Percentiles rank a stretch among this genome's conserved stretches.
Conservation (phyloP, 2,797 vertebrate genomes). For the Botia kubotai region DNA sequence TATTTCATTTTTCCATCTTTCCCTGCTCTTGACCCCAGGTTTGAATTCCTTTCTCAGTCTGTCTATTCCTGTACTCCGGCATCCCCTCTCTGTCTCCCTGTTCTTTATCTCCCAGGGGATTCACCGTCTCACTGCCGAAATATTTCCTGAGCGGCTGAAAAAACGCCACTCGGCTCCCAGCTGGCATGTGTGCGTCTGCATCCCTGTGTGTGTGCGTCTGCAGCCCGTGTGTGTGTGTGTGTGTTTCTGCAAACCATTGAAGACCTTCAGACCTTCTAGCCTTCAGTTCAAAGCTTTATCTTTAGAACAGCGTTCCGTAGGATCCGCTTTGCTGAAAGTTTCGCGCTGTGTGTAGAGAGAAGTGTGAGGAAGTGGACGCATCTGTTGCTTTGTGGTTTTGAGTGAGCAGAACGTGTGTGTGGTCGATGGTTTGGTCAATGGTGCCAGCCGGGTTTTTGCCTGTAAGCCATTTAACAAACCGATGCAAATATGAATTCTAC, state of each 20-base stretch:
- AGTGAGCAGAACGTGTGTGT: conserved; percentile 40
- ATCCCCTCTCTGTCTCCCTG: conserved; percentile 12
- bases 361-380: conserved; percentile 42
- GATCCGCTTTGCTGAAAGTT: conserved; percentile 9
- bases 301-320: neutral
- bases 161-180: conserved; percentile 60
- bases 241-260: conserved; percentile 61
- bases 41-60: conserved; percentile 38
- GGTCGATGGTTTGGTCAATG: conserved; percentile 22
- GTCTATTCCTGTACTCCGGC: conserved; percentile 31
- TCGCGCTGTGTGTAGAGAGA: conserved; percentile 2
- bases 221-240: conserved; percentile 48
- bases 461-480: neutral
- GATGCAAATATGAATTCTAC: neutral
- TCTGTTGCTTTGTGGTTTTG: conserved; percentile 26
- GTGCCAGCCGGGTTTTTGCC: conserved; percentile 3
- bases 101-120: conserved; percentile 66
- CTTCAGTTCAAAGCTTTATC: conserved; percentile 20
- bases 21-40: conserved; percentile 14
- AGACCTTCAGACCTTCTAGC: conserved; percentile 15
- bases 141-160: conserved; percentile 78
- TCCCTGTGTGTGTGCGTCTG: conserved; percentile 64
- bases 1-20: conserved; percentile 5
- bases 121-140: conserved; percentile 73
- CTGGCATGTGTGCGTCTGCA: conserved; percentile 54